These are phyloP conservation scores for Drosophila malerkotliana DNA, from an alignment of 1,140 invertebrate genomes.

Conservation along the genomic window DNA sequence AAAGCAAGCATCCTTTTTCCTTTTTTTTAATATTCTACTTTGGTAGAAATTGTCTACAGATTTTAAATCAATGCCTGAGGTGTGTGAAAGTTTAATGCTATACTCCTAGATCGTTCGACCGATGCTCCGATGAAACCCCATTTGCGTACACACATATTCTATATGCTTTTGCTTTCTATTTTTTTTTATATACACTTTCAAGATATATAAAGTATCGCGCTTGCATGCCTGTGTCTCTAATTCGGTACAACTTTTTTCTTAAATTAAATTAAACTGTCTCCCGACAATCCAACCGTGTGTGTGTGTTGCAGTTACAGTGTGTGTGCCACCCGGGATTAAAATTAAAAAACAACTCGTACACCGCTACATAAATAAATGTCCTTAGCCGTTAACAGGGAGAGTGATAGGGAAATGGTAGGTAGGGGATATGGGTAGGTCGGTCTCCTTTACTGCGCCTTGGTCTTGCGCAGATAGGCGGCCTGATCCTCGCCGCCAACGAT, in stretches of 20 bases:
- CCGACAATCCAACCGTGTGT: slow-evolving; percentile 2
- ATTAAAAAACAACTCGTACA: slow-evolving; percentile 81
- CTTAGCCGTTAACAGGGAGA: slow-evolving; percentile 63
- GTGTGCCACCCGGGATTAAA: slow-evolving; percentile 54
- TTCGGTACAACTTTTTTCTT: slow-evolving; percentile 66
- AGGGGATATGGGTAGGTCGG: slow-evolving; percentile 7
- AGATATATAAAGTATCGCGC: slow-evolving; percentile 18
- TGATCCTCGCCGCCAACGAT: slow-evolving; percentile 48
- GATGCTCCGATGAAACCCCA: neutral
- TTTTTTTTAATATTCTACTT: neutral
- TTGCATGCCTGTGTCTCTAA: neutral
- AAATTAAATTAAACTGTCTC: slow-evolving; percentile 47
- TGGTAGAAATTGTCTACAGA: neutral
- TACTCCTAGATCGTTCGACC: neutral
- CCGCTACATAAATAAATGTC: slow-evolving; percentile 74
- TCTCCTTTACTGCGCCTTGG: slow-evolving; percentile 67
- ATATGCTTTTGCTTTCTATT: slow-evolving; percentile 13
- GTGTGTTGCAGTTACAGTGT: neutral
- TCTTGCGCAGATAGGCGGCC: slow-evolving; percentile 66
- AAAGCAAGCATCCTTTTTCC: neutral
- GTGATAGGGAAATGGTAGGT: slow-evolving; percentile 27
- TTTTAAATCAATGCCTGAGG: slow-evolving; percentile 6
- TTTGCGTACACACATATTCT: too few species aligned
- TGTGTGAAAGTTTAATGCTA: slow-evolving; percentile 1
- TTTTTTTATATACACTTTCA: slow-evolving; percentile 35